phyloP scores from a whole-genome alignment of 2,888 invertebrate genomes.

The Tachina fera region DNA sequence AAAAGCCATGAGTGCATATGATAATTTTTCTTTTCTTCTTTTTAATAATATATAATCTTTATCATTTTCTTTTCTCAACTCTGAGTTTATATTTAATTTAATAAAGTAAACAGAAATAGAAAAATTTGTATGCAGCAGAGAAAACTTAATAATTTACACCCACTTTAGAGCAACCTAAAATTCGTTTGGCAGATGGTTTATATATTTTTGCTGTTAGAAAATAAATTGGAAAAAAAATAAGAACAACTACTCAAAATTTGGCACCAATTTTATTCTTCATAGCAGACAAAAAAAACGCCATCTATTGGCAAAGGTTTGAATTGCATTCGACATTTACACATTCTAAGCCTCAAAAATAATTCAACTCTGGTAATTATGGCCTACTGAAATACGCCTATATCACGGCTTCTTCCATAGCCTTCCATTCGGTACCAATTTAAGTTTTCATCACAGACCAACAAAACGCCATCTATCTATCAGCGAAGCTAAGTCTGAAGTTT shows the following conservation, averaged over 20 bases:
- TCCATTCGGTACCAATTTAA: too few species aligned
- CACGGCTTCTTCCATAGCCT: too few species aligned
- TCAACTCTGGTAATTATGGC: too few species aligned
- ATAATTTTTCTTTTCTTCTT: slow-evolving; percentile 36
- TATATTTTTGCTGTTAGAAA: not conserved
- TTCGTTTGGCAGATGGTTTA: slow-evolving; percentile 23
- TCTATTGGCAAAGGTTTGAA: too few species aligned
- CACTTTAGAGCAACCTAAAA: slow-evolving; percentile 18
- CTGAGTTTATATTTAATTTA: slow-evolving; percentile 9
- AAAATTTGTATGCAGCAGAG: not conserved
- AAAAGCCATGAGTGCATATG: slow-evolving; percentile 60
- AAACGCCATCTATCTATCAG: too few species aligned
- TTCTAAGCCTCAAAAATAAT: too few species aligned
- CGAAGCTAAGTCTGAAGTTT: too few species aligned
- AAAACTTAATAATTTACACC: slow-evolving; percentile 47
- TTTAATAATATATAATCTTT: slow-evolving; percentile 63
- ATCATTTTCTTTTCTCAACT: slow-evolving; percentile 3
- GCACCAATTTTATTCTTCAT: too few species aligned
- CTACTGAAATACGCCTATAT: too few species aligned
- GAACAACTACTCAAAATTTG: not conserved
- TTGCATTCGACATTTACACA: too few species aligned
- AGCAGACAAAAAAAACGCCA: too few species aligned
- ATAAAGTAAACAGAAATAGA: slow-evolving; percentile 6
- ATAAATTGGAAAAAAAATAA: not conserved
- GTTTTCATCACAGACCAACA: too few species aligned